Base-by-base conservation (phyloP, 2,113 vertebrate genomes). In the Eidolon helvum region DNA sequence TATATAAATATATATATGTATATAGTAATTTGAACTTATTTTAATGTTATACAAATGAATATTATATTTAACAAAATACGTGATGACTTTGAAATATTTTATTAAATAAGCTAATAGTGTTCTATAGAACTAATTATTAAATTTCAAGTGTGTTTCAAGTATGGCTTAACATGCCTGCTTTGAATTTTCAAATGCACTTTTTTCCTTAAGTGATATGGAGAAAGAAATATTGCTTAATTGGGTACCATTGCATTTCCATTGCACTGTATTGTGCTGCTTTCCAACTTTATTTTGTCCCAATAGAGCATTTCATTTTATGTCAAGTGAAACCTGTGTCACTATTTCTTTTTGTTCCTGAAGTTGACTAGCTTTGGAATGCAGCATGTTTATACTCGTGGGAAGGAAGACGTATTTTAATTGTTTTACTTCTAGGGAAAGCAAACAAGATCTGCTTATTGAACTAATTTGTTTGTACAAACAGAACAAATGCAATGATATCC, bases 371-470 rank as follows among this genome's bases (percentile, higher is more conserved):
- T 91, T 92, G 50, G 66, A 83, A 90, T 61, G n/a, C 1, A 68
- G n/a, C 30, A 38, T 75, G 22, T 80, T 96, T 12, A 57, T 50
- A 65, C 55, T 79, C 50, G 9, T 19, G 19, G 40, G n/a, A 90
- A 86, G 84, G 24, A 69, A 10, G 22, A 77, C 21, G 40, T 69
- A 45, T 16, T 19, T 91, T 89, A 94, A 95, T 95, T 87, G 10
- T 40, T 96, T 90, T 96, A 75, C 33, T 87, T 40, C 38, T 59
- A 91, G 38, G 14, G 48, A 92, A 90, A 75, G 40, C 28, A 94
- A 95, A 82, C n/a, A 80, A 66, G 35, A 43, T 1, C 5, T 71
- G 28, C 10, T 94, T 33, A 87, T 59, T 74, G 82, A 95, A 86
- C 7, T 82, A 91, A 82, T 0, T 94, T 80, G 48, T 53, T 75